Base-by-base conservation (phyloP, 2,888 invertebrate species). In the Athalia circularis region DNA sequence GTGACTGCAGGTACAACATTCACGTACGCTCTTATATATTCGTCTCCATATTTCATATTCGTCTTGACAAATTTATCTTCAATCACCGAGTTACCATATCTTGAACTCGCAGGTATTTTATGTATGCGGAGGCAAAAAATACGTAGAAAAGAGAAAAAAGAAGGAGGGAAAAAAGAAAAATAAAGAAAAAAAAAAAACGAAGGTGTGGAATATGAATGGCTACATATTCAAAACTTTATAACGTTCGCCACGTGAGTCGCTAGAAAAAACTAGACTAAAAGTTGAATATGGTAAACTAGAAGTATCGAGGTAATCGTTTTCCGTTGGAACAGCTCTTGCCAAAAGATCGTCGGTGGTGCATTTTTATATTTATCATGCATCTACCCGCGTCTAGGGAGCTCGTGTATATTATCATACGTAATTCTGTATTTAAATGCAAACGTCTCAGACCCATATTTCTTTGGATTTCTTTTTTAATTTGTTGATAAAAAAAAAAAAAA, bases 391-490 rank as follows among this genome's bases (percentile, higher is more conserved):
- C 45, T 29, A 29, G 29, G 29, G 29, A 29, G 29, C 72, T 43
- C 57, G 50, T 62, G 74, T 75, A 62, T 48, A 52, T 9, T 11
- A 54, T 54, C 54, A 72, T 57, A 6, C n/a, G 62, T 75, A 75
- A 75, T 75, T 74, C 13, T 74, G 47, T 61, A 74, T 74, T 74
- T 74, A 74, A 74, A 74, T 74, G 74, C 59, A 74, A 74, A 59
- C 74, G 68, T 4, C 9, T 68, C 54, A 43, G 11, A 11, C 11
- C 0, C 6, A 3, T 5, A 52, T 13, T 4, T 15, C 45, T n/a
- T 48, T n/a, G 13, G 48, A 48, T 65, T 65, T 45, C 50, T 65
- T 50, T 65, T 2, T 9, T 7, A 15, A 65, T 65, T 13, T 50
- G 48, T 50, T 29, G 29, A 29, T 29, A 29, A 29, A 29, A 29